A percentile compares a stretch with the other conserved stretches of the same genome.
Conservation (phyloP, 2,113 vertebrate genomes). For the Scolopax mira region DNA sequence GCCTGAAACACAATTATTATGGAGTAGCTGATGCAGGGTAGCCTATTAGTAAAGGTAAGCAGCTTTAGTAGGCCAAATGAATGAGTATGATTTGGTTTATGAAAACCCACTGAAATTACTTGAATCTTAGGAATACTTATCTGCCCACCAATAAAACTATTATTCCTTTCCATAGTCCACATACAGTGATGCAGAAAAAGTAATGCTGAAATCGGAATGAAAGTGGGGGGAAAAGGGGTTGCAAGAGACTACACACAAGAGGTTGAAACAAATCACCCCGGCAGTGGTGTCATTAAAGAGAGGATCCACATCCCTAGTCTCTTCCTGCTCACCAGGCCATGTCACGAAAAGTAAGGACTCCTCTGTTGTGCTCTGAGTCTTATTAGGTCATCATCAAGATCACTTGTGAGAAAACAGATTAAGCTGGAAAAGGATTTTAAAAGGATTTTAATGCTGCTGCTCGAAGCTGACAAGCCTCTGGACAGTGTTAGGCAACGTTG, state of each 20-base stretch:
- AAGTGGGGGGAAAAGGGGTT: rapidly evolving
- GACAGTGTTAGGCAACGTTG: neutral
- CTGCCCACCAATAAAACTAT: neutral
- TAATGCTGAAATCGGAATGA: rapidly evolving
- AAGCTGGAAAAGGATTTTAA: neutral
- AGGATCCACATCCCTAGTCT: neutral
- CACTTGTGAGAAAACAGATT: neutral
- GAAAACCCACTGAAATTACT: neutral
- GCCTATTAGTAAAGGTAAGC: neutral
- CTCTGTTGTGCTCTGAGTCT: neutral
- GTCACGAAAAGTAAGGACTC: neutral
- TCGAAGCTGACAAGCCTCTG: neutral
- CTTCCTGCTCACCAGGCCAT: neutral
- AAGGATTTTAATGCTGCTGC: neutral
- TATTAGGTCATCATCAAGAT: neutral
- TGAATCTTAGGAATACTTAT: neutral
- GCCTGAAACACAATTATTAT: neutral
- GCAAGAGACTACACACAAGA: neutral
- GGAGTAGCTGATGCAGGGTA: neutral
- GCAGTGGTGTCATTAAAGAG: neutral
- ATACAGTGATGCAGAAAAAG: neutral
- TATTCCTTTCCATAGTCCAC: neutral
- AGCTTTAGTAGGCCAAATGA: neutral
- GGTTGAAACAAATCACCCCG: neutral
- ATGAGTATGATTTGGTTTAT: neutral